phyloP scores from a whole-genome alignment of 2,113 vertebrate genomes.

The Neodontobutis hainanensis region DNA sequence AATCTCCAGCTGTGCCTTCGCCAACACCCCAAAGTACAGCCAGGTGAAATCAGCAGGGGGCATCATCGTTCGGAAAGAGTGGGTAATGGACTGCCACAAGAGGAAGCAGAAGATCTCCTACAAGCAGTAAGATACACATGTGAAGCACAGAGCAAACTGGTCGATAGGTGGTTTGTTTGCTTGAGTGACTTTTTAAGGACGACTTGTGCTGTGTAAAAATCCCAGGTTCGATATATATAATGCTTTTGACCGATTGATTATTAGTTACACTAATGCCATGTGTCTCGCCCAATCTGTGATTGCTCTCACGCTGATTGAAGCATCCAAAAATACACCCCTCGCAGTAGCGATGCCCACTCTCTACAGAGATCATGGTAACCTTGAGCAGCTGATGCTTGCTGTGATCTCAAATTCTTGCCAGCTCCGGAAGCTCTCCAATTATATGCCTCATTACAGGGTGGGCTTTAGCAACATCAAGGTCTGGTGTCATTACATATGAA shows the following conservation, averaged over 20 bases:
- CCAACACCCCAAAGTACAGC: conserved; percentile 92
- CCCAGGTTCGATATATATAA: background rate
- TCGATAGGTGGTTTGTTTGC: background rate
- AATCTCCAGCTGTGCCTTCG: conserved; percentile 86
- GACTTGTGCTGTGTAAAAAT: background rate
- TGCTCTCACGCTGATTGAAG: conserved; percentile 54
- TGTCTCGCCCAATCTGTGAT: conserved; percentile 15
- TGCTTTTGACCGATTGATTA: conserved; percentile 36
- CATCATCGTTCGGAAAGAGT: conserved; percentile 87
- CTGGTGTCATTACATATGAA: conserved; percentile 11
- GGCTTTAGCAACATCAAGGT: conserved; percentile 41
- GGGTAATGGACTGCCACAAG: conserved; percentile 88
- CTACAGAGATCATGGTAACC: conserved; percentile 49
- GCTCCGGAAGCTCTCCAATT: conserved; percentile 53
- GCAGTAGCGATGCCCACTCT: conserved; percentile 38
- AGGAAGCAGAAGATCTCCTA: conserved; percentile 82
- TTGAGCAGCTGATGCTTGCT: conserved; percentile 61
- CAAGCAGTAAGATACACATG: conserved; percentile 73
- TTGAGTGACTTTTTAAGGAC: background rate
- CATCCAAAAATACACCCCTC: conserved; percentile 43
- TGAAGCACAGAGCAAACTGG: background rate
- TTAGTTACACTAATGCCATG: conserved; percentile 17
- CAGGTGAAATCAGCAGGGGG: conserved; percentile 89
- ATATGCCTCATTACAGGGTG: conserved; percentile 47
- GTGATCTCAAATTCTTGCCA: conserved; percentile 51